These are phyloP conservation scores for Picathartes gymnocephalus DNA, from an alignment of 2,113 vertebrate genomes.

Conservation along the genomic window DNA sequence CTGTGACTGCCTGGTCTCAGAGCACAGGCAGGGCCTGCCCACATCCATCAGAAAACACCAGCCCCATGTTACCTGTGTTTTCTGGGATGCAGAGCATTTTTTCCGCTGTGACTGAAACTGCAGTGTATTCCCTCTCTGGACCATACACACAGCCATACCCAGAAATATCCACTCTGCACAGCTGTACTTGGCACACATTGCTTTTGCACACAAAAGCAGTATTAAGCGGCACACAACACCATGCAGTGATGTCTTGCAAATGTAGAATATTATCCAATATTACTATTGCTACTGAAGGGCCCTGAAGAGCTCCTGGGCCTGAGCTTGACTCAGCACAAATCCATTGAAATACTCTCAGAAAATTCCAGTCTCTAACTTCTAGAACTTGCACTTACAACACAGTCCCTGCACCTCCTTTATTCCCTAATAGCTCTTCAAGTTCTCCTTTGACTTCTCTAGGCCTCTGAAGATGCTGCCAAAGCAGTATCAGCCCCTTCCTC, in stretches of 20 bases:
- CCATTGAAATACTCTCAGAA: neutral
- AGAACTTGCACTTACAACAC: neutral
- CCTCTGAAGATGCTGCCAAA: slow-evolving; percentile 26
- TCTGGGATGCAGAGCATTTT: neutral
- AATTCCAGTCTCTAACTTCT: neutral
- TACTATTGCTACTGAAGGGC: neutral
- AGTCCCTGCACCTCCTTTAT: neutral
- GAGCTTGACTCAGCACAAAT: neutral
- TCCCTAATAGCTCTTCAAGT: neutral
- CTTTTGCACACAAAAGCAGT: accelerated
- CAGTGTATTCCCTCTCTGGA: neutral
- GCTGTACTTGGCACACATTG: neutral
- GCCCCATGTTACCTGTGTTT: neutral
- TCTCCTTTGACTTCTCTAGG: slow-evolving; percentile 53
- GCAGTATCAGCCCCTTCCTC: slow-evolving; percentile 37
- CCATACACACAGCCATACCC: neutral
- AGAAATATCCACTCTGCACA: neutral
- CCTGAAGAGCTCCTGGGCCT: neutral
- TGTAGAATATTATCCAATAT: neutral
- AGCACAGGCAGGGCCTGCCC: accelerated
- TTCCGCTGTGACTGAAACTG: neutral
- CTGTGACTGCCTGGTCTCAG: neutral
- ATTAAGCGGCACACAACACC: neutral
- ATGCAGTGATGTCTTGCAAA: neutral
- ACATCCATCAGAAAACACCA: neutral